phyloP scores from a whole-genome alignment of 1,140 invertebrate species.

The Platyscapa corneri region DNA sequence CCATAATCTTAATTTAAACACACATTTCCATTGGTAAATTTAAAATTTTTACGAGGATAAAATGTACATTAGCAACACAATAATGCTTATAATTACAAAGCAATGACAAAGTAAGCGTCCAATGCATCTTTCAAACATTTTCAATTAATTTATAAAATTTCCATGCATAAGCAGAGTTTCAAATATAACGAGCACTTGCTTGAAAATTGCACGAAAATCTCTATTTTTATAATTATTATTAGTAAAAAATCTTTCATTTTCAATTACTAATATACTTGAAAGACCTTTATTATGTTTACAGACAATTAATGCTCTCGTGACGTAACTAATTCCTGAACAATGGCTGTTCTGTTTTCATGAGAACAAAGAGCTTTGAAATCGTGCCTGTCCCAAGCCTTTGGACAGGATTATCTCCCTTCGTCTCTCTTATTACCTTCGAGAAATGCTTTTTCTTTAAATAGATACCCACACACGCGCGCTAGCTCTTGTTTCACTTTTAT shows the following conservation, averaged over 20 bases:
- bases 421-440: slow-evolving; percentile 48
- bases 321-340: slow-evolving; percentile 62
- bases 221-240: neutral
- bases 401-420: slow-evolving; percentile 35
- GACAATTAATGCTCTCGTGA: slow-evolving; percentile 59
- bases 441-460: slow-evolving; percentile 44
- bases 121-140: too few relatives aligned
- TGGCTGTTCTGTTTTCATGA: slow-evolving; percentile 52
- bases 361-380: slow-evolving; percentile 58
- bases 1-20: too few relatives aligned
- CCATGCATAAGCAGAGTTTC: too few relatives aligned
- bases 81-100: too few relatives aligned
- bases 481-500: neutral
- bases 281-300: slow-evolving; percentile 22
- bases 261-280: neutral
- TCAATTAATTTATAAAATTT: too few relatives aligned
- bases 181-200: too few relatives aligned
- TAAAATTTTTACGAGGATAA: too few relatives aligned
- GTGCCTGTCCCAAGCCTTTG: slow-evolving; percentile 39
- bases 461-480: neutral
- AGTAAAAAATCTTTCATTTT: slow-evolving; percentile 5
- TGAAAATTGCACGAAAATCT: too few relatives aligned
- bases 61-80: too few relatives aligned
- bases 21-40: too few relatives aligned
- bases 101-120: too few relatives aligned